Base-by-base conservation (phyloP, 2,113 vertebrate species). In the Dicerorhinus sumatrensis region DNA sequence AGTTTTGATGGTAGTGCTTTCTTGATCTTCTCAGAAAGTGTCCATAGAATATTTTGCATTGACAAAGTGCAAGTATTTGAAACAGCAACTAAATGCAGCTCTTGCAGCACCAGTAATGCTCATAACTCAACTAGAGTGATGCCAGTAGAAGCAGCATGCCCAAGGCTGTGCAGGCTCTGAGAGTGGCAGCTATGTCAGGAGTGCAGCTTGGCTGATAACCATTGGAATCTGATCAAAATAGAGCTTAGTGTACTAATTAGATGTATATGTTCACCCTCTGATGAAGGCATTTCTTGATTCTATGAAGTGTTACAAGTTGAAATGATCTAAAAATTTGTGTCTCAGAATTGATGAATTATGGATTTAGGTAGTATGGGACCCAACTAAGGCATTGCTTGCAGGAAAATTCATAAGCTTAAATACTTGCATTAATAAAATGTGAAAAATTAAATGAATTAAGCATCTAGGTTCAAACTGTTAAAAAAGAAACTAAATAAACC, bases 101-200 rank as follows among this genome's bases (percentile, higher is more conserved):
- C 18, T 60, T 48, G 2, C 8, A 48, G 18, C 20, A 80, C 11
- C 56, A 58, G 10, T 21, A 21, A 27, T 23, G 51, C 2, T 21
- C 4, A 6, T 58, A 58, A 76, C 17, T 80, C 39, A 67, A 7
- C 25, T 13, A 13, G 39, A 54, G 33, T 31, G 39, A 75, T 21
- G 5, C 12, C 8, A 31, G 3, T 0, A 39, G 13, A 21, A 65
- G 17, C 7, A 67, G 1, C 8, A 3, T 54, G 25, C 1, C 31
- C 10, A 16, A 17, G 5, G 9, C 13, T 27, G 1, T 36, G 23
- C 65, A 67, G 48, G 1, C 31, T 69, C 16, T 8, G 4, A 20
- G 5, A 46, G 13, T 2, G 72, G 20, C 83, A 36, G 14, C 36
- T 18, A 7, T 16, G 5, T 73, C 4, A 16, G 12, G 16, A 31